A percentile compares a stretch with the other conserved stretches of the same genome.
phyloP scores from a whole-genome alignment of 2,888 invertebrate species.

The Darwinula stevensoni region DNA sequence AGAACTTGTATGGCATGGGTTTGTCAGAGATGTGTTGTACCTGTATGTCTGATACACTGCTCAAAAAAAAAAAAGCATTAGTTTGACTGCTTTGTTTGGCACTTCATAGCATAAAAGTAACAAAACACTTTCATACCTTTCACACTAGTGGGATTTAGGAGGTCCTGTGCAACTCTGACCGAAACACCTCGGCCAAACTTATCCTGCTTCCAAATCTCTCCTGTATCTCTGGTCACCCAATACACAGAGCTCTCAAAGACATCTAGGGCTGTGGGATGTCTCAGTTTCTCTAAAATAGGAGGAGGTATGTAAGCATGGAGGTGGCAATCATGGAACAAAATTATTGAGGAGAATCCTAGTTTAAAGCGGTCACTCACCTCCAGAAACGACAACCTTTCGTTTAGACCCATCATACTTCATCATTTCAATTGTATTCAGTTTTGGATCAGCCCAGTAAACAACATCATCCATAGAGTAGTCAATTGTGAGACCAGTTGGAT shows the following conservation, averaged over 20 bases:
- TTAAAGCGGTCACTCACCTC: conserved; percentile 15
- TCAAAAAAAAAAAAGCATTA: conserved; percentile 12
- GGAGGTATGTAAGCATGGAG: not conserved
- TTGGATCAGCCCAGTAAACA: conserved; percentile 85
- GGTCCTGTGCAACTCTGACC: conserved; percentile 43
- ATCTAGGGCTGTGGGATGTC: conserved; percentile 59
- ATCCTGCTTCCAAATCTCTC: conserved; percentile 62
- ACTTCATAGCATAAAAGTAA: no score
- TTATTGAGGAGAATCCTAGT: not conserved
- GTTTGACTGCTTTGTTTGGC: no score
- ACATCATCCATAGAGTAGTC: conserved; percentile 68
- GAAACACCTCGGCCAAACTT: conserved; percentile 89
- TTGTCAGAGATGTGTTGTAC: conserved; percentile 39
- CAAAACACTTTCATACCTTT: conserved; percentile 24
- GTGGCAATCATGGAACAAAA: not conserved
- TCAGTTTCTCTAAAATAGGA: conserved; percentile 21
- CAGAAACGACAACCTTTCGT: conserved; percentile 35
- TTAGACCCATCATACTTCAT: conserved; percentile 51
- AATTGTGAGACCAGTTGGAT: conserved; percentile 63
- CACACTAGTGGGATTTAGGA: conserved; percentile 57
- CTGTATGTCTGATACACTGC: conserved; percentile 47
- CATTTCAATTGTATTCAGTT: conserved; percentile 61
- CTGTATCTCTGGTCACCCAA: conserved; percentile 71
- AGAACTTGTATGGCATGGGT: conserved; percentile 33
- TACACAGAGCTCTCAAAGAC: conserved; percentile 75